Percentiles rank a stretch among this genome's conserved stretches.
phyloP scores from a whole-genome alignment of 1,140 invertebrate genomes.

The Macrosteles quadrilineatus region DNA sequence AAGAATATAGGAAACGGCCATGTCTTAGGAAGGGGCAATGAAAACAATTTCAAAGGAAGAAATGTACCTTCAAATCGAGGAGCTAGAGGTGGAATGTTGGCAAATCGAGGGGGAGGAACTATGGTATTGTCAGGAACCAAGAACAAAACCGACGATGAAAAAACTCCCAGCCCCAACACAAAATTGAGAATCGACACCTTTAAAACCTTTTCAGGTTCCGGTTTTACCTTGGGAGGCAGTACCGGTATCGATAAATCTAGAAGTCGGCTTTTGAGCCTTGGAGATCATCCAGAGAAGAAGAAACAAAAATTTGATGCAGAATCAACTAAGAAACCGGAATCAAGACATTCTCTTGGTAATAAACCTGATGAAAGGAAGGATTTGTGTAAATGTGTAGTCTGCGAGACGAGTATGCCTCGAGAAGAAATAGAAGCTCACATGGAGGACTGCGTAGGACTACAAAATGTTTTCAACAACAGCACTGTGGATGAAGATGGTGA shows the following conservation, averaged over 20 bases:
- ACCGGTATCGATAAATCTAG: background rate
- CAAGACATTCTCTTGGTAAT: background rate
- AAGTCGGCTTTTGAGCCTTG: background rate
- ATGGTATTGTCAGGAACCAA: constrained; percentile 30
- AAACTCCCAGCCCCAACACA: constrained; percentile 16
- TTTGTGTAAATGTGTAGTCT: constrained; percentile 57
- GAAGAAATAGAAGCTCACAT: constrained; percentile 53
- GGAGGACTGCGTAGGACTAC: constrained; percentile 45
- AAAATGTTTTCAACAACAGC: constrained; percentile 32
- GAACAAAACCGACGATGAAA: constrained; percentile 17
- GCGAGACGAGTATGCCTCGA: constrained; percentile 49
- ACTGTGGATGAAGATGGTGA: constrained; percentile 32
- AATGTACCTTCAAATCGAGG: background rate
- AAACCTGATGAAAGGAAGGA: constrained; percentile 22
- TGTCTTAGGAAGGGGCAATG: constrained; percentile 12
- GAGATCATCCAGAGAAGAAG: background rate
- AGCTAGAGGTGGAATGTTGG: constrained; percentile 12
- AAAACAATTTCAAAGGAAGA: constrained; percentile 21
- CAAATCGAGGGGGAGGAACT: constrained; percentile 33
- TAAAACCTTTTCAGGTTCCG: constrained; percentile 35
- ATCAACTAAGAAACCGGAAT: background rate
- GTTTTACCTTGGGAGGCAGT: constrained; percentile 31
- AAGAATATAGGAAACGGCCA: background rate
- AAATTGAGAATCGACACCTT: constrained; percentile 28
- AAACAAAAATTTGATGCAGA: background rate